These are phyloP conservation scores for Drosophila neoperkinsi DNA, from an alignment of 2,888 invertebrate species.

Conservation along the genomic window DNA sequence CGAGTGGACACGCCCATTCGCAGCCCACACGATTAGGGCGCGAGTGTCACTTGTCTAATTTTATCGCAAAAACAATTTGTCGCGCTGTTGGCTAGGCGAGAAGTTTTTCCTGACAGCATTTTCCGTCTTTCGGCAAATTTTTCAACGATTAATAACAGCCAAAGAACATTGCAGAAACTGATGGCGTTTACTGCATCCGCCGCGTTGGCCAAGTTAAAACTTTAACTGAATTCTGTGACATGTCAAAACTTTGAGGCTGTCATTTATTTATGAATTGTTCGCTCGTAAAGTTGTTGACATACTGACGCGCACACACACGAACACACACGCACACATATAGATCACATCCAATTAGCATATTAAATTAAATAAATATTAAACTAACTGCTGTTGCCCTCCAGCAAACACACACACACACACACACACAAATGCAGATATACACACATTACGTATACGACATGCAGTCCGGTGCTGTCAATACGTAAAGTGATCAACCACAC, in stretches of 20 bases:
- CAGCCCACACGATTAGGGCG: slow-evolving; percentile 61
- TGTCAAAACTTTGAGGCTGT: slow-evolving; percentile 69
- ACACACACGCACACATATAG: slow-evolving; percentile 41
- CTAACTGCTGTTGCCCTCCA: slow-evolving; percentile 68
- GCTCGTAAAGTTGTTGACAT: slow-evolving; percentile 71
- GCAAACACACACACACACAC: slow-evolving; percentile 21
- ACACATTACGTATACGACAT: slow-evolving; percentile 50
- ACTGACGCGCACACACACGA: slow-evolving; percentile 48
- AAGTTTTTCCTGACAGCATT: slow-evolving; percentile 68
- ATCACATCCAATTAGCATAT: slow-evolving; percentile 83
- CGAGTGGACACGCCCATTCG: slow-evolving; percentile 31
- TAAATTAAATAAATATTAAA: slow-evolving; percentile 84
- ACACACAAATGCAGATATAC: slow-evolving; percentile 2
- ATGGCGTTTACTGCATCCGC: slow-evolving; percentile 24
- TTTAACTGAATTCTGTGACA: slow-evolving; percentile 75
- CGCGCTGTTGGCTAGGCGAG: slow-evolving; percentile 54
- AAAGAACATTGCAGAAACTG: slow-evolving; percentile 39
- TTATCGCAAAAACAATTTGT: slow-evolving; percentile 81
- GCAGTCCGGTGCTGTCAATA: slow-evolving; percentile 72
- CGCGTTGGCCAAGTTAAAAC: slow-evolving; percentile 48
- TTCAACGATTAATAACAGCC: slow-evolving; percentile 78
- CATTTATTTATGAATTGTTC: slow-evolving; percentile 78
- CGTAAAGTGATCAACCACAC: slow-evolving; percentile 73
- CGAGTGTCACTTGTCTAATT: slow-evolving; percentile 77
- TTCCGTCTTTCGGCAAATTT: slow-evolving; percentile 71